Evolutionary conservation across 2,113 vertebrate species (phyloP), one percentile per base, ranked within the genome.

Genomic region (Leptosomus discolor): DNA sequence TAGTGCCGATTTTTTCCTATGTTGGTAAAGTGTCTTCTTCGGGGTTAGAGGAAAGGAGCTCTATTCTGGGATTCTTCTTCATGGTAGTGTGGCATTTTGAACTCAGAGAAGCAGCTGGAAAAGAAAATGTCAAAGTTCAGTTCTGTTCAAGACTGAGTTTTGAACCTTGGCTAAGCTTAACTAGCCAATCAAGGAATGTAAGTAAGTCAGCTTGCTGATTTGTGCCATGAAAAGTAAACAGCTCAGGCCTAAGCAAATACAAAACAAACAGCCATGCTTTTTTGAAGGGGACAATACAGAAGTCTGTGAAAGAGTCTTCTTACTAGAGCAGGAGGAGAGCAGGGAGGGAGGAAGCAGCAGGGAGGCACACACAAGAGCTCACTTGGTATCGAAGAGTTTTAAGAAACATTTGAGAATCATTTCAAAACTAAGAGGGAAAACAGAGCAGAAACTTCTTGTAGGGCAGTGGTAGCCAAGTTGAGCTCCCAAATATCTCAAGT

Each of bases 41-140:
- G 54, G 41, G 16, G 29, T 85, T 83, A 79, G 70, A 88, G 81
- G 20, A 64, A 68, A 90, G 50, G 57, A 68, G 32, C 22, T 93
- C n/a, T 79, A 8, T 76, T 92, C 69, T 83, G 65, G 24, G n/a
- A 50, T 30, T 88, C 34, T 53, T 48, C 67, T 88, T 79, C 61
- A 36, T 1, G 1, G 15, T 46, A 8, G 1, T 0, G 0, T 83
- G 77, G 69, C 75, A 86, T 90, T 88, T 94, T 74, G 84, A 92
- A 93, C 78, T 70, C 26, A 26, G 37, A 57, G 50, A 95, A 93
- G 70, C 57, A 90, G 46, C 78, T 88, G 85, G 71, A 88, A 90
- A 85, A 88, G 32, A 90, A 90, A 97, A 94, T 94, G 37, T 74
- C 82, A 63, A 78, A 83, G 79, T 86, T 92, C 78, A 80, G 29